These are phyloP conservation scores for Tortricodes alternella DNA, from an alignment of 2,888 invertebrate species.

Conservation along the genomic window DNA sequence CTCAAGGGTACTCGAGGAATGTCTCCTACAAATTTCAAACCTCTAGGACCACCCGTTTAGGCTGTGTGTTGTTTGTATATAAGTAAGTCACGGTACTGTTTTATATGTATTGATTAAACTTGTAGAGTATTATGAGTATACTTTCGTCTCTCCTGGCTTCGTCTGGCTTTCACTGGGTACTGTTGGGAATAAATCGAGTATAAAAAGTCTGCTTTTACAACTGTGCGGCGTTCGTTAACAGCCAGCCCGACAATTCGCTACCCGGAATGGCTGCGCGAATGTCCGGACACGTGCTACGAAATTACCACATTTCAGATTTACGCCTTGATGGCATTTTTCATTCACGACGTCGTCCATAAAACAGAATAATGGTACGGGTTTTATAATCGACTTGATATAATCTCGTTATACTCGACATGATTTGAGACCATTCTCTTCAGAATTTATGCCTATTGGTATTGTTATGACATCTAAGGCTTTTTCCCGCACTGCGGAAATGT, in stretches of 20 bases:
- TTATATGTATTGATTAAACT: no score
- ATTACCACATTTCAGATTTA: conserved; percentile 24
- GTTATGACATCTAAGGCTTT: no score
- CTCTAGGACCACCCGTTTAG: no score
- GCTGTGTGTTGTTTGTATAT: no score
- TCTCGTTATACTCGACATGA: not conserved
- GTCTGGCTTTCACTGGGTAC: no score
- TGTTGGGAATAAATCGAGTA: no score
- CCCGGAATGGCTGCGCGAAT: not conserved
- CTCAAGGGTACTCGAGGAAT: no score
- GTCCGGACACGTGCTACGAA: not conserved
- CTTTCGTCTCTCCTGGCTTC: no score
- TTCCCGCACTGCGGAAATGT: no score
- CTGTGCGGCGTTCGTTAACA: not conserved
- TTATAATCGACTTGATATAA: conserved; percentile 16
- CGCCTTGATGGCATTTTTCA: conserved; percentile 14
- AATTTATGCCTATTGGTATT: not conserved
- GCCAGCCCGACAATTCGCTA: not conserved
- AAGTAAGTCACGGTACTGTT: no score
- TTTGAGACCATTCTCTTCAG: not conserved
- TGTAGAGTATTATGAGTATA: no score
- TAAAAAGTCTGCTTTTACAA: not conserved
- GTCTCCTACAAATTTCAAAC: no score
- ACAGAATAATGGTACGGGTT: not conserved
- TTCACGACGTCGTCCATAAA: conserved; percentile 16